Conservation (phyloP, 2,113 vertebrate genomes). For the Semicossyphus pulcher region DNA sequence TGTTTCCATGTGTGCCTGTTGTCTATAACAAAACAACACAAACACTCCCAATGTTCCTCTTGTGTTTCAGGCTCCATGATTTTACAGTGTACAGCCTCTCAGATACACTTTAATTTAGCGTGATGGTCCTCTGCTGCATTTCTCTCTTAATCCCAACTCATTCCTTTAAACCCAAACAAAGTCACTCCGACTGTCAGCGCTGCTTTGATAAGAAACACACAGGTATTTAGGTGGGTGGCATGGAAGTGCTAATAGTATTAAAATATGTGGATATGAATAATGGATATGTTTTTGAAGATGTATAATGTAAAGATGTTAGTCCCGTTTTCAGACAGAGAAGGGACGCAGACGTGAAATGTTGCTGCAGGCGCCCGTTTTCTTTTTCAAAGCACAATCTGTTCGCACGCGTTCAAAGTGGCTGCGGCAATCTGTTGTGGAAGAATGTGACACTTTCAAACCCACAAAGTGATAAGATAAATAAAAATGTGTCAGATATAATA, state of each 20-base stretch:
- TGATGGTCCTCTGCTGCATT: conserved; percentile 9
- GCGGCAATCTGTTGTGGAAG: conserved; percentile 76
- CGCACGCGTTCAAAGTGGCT: conserved; percentile 69
- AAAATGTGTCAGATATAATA: conserved; percentile 71
- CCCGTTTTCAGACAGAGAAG: conserved; percentile 86
- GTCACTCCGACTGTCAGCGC: conserved; percentile 35
- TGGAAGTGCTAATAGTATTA: conserved; percentile 83
- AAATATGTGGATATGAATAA: conserved; percentile 90
- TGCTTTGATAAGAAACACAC: conserved; percentile 76
- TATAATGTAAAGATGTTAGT: conserved; percentile 88
- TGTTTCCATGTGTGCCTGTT: conserved; percentile 10
- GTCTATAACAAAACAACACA: conserved; percentile 12
- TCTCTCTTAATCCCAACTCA: conserved; percentile 28
- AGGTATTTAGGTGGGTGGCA: conserved; percentile 87
- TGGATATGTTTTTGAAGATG: conserved; percentile 91
- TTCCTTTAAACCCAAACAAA: conserved; percentile 34
- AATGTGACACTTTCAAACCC: conserved; percentile 55
- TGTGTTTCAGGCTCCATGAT: conserved; percentile 9
- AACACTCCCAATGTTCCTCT: conserved; percentile 8
- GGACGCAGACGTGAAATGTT: conserved; percentile 82
- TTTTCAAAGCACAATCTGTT: conserved; percentile 81
- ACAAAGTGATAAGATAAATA: conserved; percentile 73
- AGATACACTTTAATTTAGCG: conserved; percentile 28
- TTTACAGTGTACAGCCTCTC: neutral
- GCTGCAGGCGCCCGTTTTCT: conserved; percentile 72